phyloP scores from a whole-genome alignment of 1,140 invertebrate genomes.

The Bradynema listronoti region DNA sequence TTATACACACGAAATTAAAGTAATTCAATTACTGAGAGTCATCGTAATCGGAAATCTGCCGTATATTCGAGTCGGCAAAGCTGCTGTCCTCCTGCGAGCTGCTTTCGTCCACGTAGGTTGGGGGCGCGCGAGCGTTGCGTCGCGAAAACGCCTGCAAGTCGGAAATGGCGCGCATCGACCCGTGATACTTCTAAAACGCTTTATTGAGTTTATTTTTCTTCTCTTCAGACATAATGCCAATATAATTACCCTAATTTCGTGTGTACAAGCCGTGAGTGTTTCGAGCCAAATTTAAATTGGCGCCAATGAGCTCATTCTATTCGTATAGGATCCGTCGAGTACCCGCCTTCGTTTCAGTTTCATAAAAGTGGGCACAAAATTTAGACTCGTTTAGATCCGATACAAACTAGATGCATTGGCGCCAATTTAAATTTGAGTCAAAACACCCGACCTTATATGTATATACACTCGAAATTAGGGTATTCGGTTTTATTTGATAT shows the following conservation, averaged over 20 bases:
- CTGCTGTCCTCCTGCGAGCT: conserved; percentile 14
- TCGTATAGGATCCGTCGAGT: no score
- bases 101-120: no score
- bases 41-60: conserved; percentile 11
- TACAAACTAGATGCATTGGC: no score
- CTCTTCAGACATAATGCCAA: background rate
- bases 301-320: no score
- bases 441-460: background rate
- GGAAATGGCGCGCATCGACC: background rate
- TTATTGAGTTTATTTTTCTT: background rate
- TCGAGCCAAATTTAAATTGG: background rate
- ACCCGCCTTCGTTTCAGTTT: no score
- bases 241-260: background rate
- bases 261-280: background rate
- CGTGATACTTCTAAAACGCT: background rate
- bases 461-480: background rate
- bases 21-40: conserved; percentile 14
- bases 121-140: background rate
- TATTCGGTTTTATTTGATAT: no score
- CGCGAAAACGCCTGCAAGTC: background rate
- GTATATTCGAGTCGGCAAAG: conserved; percentile 10
- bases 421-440: background rate
- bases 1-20: conserved; percentile 7
- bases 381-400: no score
- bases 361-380: no score